Base-by-base conservation (phyloP, 2,888 invertebrate species). In the Tricholauxania praeusta region DNA sequence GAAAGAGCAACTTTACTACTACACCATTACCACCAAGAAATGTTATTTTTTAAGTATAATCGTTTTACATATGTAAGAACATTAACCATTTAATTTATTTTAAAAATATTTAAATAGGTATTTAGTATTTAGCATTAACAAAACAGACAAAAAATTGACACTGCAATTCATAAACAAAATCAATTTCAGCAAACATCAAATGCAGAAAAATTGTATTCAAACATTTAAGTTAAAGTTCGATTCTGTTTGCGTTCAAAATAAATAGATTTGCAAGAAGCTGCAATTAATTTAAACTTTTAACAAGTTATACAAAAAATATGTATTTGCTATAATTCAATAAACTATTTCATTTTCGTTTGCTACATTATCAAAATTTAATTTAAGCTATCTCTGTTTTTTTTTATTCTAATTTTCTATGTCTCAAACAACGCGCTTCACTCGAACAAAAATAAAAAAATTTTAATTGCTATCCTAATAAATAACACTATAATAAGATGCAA, bases 161-260 rank as follows among this genome's bases (percentile, higher is more conserved):
- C 68, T 62, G 70, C 65, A 68, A 71, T 52, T 60, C 65, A 69
- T 53, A 55, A n/a, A 67, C 47, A 39, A 17, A 66, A 66, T 28
- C 19, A 51, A 59, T 57, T 51, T 71, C 53, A 55, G 15, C 64
- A 55, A 28, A 49, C 66, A 62, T 67, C 22, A 28, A 53, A 71
- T 28, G 72, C 28, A 63, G 22, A 67, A 59, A 39, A 71, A 63
- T 65, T 71, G 72, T 75, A 73, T 57, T 76, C 71, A 73, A 59
- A 64, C 67, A 70, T 71, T 74, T 74, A 71, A 66, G 72, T 73
- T 74, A 72, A 74, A 72, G 74, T 73, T 72, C 68, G 72, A 72
- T 73, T 70, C 49, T 69, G 65, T 63, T 17, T 57, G 66, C 67
- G 53, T 72, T 57, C 69, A 70, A 57, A 71, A 73, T 59, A 66